Conservation (phyloP, 92 coral and sea anemone species). For the Meandrina meandrites region DNA sequence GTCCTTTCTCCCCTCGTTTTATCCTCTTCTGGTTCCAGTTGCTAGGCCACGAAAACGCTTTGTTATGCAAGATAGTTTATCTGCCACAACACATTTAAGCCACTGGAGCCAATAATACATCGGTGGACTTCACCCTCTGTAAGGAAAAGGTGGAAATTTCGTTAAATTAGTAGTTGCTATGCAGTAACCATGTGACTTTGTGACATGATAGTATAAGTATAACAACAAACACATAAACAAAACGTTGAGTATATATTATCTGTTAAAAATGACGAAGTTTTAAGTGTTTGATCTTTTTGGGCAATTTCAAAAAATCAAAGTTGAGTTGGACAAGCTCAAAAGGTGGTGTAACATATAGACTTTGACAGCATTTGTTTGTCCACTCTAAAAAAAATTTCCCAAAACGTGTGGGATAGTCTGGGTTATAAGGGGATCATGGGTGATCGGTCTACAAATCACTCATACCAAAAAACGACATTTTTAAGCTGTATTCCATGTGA, state of each 20-base stretch:
- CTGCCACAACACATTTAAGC: not conserved
- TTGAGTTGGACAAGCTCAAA: not conserved
- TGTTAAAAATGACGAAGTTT: too few species aligned
- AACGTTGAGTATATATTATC: too few species aligned
- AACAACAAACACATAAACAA: too few species aligned
- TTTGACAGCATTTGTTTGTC: not conserved
- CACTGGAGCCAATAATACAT: not conserved
- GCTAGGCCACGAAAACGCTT: too few species aligned
- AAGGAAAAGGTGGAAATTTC: too few species aligned
- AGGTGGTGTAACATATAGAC: not conserved
- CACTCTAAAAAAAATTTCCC: not conserved
- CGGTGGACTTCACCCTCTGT: too few species aligned
- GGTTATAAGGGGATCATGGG: not conserved
- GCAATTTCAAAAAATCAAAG: not conserved
- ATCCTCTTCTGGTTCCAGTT: too few species aligned
- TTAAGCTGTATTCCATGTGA: not conserved
- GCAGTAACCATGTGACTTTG: too few species aligned
- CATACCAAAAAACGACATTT: not conserved
- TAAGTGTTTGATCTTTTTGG: not conserved
- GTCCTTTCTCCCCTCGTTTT: too few species aligned
- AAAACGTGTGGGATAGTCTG: not conserved
- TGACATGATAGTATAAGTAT: too few species aligned
- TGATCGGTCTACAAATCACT: not conserved
- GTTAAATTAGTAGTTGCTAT: too few species aligned
- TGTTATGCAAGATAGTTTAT: not conserved